Conservation (phyloP, 1,140 invertebrate species). For the Arctopsyche grandis region DNA sequence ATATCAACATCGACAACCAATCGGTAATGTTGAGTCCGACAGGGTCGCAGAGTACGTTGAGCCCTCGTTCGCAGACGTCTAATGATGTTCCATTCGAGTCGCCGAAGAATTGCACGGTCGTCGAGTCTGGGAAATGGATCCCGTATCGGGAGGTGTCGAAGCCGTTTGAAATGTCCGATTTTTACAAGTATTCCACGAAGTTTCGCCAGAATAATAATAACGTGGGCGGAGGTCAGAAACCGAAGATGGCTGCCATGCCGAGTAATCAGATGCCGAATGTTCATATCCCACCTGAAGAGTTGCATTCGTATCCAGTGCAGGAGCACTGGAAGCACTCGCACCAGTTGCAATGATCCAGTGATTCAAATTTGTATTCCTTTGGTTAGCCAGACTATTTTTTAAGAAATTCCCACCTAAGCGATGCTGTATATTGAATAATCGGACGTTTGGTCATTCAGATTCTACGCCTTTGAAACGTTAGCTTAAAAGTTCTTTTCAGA, state of each 20-base stretch:
- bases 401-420: too few species aligned
- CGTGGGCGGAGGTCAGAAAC: conserved; percentile 7
- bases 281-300: conserved; percentile 6
- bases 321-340: conserved; percentile 45
- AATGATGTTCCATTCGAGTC: conserved; percentile 74
- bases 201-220: conserved; percentile 73
- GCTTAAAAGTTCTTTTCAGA: too few species aligned
- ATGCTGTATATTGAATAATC: too few species aligned
- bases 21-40: not conserved
- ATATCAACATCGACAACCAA: not conserved
- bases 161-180: conserved; percentile 96
- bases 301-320: conserved; percentile 12
- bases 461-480: too few species aligned
- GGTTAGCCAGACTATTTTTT: too few species aligned
- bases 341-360: conserved; percentile 26
- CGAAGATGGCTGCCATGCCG: conserved; percentile 4
- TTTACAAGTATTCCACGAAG: conserved; percentile 97
- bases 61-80: conserved; percentile 60
- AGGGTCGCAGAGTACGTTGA: conserved; percentile 38
- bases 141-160: conserved; percentile 94
- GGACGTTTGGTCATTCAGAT: too few species aligned
- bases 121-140: conserved; percentile 88
- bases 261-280: not conserved
- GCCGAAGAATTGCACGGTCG: conserved; percentile 83
- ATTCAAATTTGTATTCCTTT: too few species aligned